Evolutionary conservation across 2,113 vertebrate genomes (phyloP), one percentile per base, ranked within the genome.

Genomic region (Catagonus wagneri): DNA sequence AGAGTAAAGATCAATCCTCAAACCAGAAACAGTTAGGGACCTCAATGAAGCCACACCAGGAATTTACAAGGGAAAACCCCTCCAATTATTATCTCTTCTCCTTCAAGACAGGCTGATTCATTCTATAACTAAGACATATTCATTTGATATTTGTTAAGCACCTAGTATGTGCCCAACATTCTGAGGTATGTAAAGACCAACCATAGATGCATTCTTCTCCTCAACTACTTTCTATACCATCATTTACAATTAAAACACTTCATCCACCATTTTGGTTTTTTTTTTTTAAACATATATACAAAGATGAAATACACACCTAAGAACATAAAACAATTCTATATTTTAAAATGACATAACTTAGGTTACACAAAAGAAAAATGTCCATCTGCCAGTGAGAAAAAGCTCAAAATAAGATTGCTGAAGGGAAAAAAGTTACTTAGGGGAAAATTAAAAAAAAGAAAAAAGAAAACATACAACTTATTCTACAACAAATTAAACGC

Each of bases 251-350:
- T 97, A 97, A 96, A 97, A 97, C 95, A 97, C 96, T 97, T 97
- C 96, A 96, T 98, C 98, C 97, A 98, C 98, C 98, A 98, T 98
- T 98, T 98, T 98, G 98, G 98, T 98, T 98, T 98, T 98, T 98
- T 98, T 97, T 96, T 98, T 87, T 63, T 66, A 94, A 95, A 74
- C 23, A 98, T 95, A 96, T 74, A 94, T 36, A 97, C 96, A 20
- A 96, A 68, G 54, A 98, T 96, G 80, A 90, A 71, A 52, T 89
- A 96, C 81, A 85, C 56, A 97, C 97, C 90, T 96, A 8, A 72
- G 87, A 97, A 98, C 95, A 94, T 72, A 96, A 92, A 96, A 88
- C 80, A 89, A 75, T 81, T 96, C 32, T 91, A 72, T 80, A 95
- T 97, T 96, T 97, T 69, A 96, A 98, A 97, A 96, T 97, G 96